Conservation (phyloP, 2,797 vertebrate genomes). For the Decapterus maruadsi region DNA sequence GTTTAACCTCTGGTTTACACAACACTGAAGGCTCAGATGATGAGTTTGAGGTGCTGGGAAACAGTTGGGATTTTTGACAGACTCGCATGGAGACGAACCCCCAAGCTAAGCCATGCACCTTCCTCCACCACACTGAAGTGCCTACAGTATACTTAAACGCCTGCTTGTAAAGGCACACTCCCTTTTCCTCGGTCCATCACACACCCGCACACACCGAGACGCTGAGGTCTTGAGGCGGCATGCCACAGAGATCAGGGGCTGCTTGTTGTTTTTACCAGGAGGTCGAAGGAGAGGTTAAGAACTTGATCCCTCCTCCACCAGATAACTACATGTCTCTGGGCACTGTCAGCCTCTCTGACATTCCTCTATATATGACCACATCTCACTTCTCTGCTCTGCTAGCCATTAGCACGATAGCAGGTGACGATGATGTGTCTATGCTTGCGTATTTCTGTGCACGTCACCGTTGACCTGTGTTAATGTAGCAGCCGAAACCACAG, state of each 20-base stretch:
- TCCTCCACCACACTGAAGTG: conserved; percentile 32
- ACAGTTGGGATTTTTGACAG: conserved; percentile 63
- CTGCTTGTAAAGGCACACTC: conserved; percentile 58
- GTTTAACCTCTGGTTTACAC: conserved; percentile 44
- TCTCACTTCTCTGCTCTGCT: conserved; percentile 63
- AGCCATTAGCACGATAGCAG: conserved; percentile 69
- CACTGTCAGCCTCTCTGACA: conserved; percentile 80
- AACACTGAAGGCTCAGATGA: conserved; percentile 39
- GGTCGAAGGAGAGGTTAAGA: conserved; percentile 86
- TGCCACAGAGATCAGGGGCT: conserved; percentile 81
- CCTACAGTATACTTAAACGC: conserved; percentile 49
- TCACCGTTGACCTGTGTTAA: conserved; percentile 64
- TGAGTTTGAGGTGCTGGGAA: conserved; percentile 51
- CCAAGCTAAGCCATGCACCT: conserved; percentile 32
- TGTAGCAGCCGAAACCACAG: conserved; percentile 29
- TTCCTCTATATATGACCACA: conserved; percentile 75
- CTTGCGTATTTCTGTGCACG: conserved; percentile 24
- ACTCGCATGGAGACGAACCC: conserved; percentile 48
- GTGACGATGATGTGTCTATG: conserved; percentile 56
- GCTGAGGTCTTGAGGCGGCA: conserved; percentile 64
- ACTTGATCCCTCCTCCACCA: conserved; percentile 83
- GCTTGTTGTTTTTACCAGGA: conserved; percentile 84
- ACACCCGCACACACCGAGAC: conserved; percentile 44
- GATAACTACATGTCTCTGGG: conserved; percentile 84
- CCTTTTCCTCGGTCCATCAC: conserved; percentile 53